Conservation (phyloP, 2,113 vertebrate genomes). For the Pungitius pungitius region DNA sequence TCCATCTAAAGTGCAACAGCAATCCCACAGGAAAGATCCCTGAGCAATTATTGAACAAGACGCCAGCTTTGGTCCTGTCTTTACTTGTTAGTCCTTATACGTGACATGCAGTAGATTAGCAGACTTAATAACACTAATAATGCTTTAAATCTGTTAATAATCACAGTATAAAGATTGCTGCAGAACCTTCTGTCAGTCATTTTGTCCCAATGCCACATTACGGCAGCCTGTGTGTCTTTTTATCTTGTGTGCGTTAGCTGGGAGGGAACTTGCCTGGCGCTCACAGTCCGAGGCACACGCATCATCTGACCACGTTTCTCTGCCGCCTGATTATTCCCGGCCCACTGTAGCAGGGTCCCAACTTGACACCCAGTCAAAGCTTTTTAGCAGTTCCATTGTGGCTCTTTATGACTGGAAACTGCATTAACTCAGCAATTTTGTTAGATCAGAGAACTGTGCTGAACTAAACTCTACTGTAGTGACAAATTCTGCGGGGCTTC, state of each 20-base stretch:
- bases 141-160: not conserved
- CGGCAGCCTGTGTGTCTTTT: not conserved
- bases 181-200: not conserved
- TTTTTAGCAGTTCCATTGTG: slow-evolving; percentile 45
- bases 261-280: slow-evolving; percentile 41
- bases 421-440: not conserved
- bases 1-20: not conserved
- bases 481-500: not conserved
- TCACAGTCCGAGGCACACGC: slow-evolving; percentile 6
- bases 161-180: not conserved
- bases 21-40: not conserved
- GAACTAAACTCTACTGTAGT: not conserved
- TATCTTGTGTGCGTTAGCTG: not conserved
- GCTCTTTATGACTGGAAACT: slow-evolving; percentile 3
- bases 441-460: not conserved
- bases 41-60: too few species aligned
- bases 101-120: not conserved
- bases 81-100: not conserved
- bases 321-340: slow-evolving; percentile 10
- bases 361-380: slow-evolving; percentile 59
- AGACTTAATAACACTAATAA: not conserved
- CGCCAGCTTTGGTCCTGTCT: not conserved
- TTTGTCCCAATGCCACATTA: too few species aligned
- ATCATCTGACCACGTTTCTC: slow-evolving; percentile 10
- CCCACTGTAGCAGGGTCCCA: slow-evolving; percentile 4